Evolutionary conservation across 1,140 invertebrate genomes (phyloP), one percentile per base, ranked within the genome.

Genomic region (Protaetia brevitarsis): DNA sequence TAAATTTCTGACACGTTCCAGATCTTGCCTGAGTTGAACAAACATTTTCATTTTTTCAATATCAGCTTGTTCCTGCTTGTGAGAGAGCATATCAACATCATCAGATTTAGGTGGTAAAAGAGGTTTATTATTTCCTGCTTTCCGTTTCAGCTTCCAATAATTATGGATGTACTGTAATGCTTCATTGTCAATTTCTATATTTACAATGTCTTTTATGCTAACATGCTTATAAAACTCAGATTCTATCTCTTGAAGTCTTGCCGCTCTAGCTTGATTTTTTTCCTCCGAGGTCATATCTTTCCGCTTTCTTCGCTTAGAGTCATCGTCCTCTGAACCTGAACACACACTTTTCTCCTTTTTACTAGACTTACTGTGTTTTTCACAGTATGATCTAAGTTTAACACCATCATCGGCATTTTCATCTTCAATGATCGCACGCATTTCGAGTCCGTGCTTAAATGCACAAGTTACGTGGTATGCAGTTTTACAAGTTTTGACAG

Each of bases 401-500:
- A 97, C 93, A 66, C 94, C 95, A 81, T 96, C 95, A 75, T 95
- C 93, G 6, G 93, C 93, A 80, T 94, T 93, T 78, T 95, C 93
- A 79, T 96, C 94, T 77, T 97, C 94, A 69, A 97, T 94, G 68
- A 97, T 96, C 51, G 95, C 95, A 76, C 93, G 93, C 96, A 98
- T 98, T 82, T 98, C 94, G 56, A 98, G 84, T 67, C 94, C 94
- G 80, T 97, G 90, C 81, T 96, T 94, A 79, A 98, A 97, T 75
- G 95, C 96, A 84, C 97, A 99, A 23, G 96, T 98, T 1, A 98
- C 96, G 78, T 99, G 97, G 81, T 98, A 99, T 3, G 96, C 95
- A 56, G 92, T 96, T 82, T 98, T 98, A 81, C 97, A 99, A 65
- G 94, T 94, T 80, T 96, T 98, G 64, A 98, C 95, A 30, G 94